These are phyloP conservation scores for Picus viridis DNA, from an alignment of 2,797 vertebrate species.

Conservation along the genomic window DNA sequence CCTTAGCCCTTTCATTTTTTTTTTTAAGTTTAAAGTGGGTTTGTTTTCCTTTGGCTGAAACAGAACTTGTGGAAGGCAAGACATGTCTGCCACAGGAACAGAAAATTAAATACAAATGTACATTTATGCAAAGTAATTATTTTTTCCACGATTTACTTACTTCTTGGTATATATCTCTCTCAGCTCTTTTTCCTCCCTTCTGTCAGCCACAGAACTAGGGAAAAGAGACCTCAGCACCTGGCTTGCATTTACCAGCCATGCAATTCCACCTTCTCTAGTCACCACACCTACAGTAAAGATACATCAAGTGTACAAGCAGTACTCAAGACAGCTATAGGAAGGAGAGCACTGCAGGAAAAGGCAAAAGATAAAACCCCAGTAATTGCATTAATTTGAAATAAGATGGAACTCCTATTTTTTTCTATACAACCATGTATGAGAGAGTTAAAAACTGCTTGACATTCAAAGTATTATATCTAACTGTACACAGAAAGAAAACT, in stretches of 20 bases:
- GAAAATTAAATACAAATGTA: not conserved
- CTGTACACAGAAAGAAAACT: not conserved
- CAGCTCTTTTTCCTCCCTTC: not conserved
- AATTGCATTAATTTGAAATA: not conserved
- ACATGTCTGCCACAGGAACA: not conserved
- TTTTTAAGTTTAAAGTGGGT: not conserved
- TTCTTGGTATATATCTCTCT: not conserved
- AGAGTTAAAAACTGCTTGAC: not conserved
- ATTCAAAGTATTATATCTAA: not conserved
- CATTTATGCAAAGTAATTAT: not conserved
- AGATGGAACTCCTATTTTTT: not conserved
- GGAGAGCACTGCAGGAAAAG: not conserved
- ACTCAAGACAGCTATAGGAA: not conserved
- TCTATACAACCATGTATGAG: fast-evolving
- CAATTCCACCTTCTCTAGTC: not conserved
- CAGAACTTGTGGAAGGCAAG: not conserved
- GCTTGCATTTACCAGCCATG: not conserved
- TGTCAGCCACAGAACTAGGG: not conserved
- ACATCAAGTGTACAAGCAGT: not conserved
- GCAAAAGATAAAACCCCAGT: not conserved
- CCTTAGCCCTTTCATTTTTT: not conserved
- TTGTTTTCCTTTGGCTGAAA: not conserved
- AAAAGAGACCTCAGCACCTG: not conserved
- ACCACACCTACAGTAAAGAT: not conserved
- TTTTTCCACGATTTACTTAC: not conserved